Base-by-base conservation (phyloP, 2,888 invertebrate species). In the Lasioglossum pauxillum region DNA sequence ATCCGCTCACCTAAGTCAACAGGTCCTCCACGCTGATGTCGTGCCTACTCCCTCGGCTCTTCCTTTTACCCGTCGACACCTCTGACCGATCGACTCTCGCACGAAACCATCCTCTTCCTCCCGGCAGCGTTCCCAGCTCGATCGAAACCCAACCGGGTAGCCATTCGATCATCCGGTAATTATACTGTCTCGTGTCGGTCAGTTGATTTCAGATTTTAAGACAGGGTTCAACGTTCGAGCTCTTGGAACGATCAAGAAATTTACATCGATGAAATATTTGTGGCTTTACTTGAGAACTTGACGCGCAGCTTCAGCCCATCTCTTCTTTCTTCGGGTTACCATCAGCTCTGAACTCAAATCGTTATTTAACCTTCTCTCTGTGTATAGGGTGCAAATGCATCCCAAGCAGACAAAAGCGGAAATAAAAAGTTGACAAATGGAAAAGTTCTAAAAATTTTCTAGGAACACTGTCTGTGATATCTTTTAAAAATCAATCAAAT, bases 1-100 rank as follows among this genome's bases (percentile, higher is more conserved):
- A 90, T 91, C 85, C 87, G 89, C 85, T 87, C 76, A 82, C 89
- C 89, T 91, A 91, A 92, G 89, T 92, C 90, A 91, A 90, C 92
- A 91, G 89, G 87, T 92, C 85, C 89, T 82, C 83, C 84, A 71
- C 41, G 82, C 53, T 80, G 84, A 89, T 83, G 72, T 84, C 83
- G 83, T 80, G 78, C 74, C 78, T 23, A 64, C 74, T n/a, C 60
- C 44, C 64, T 53, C 67, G 44, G 71, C 76, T 69, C 46, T 86
- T 72, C 83, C 72, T 86, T 88, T 84, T 87, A 64, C 71, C 83
- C 82, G 84, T 90, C 82, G 85, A 85, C 86, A 90, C 86, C 89
- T 85, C 75, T 69, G 74, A 78, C 75, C 84, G 82, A 85, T 87
- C 83, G 85, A 14, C 75, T 41, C 83, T 72, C 77, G 81, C 80